phyloP scores from a whole-genome alignment of 2,888 invertebrate genomes.

The Lasioglossum villosulum region DNA sequence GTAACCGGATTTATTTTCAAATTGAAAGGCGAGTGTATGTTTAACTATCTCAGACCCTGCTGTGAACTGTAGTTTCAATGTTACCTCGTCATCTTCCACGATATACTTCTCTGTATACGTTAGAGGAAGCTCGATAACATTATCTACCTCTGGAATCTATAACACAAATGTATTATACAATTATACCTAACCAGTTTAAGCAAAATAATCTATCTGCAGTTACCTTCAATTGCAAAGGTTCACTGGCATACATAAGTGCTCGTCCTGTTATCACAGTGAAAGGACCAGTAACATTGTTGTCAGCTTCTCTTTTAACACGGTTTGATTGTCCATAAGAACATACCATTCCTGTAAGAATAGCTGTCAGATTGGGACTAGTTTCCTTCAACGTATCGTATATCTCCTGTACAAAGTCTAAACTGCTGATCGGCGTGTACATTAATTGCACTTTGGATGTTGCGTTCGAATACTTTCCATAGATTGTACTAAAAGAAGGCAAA shows the following conservation, averaged over 20 bases:
- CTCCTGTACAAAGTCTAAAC: slow-evolving; percentile 73
- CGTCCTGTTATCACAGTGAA: slow-evolving; percentile 48
- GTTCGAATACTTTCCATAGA: slow-evolving; percentile 84
- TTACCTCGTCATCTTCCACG: neutral
- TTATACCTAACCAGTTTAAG: neutral
- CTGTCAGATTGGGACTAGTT: slow-evolving; percentile 72
- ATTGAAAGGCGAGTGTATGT: slow-evolving; percentile 39
- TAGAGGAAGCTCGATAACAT: neutral
- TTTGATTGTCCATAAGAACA: slow-evolving; percentile 76
- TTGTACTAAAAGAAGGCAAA: slow-evolving; percentile 84
- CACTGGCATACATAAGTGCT: slow-evolving; percentile 72
- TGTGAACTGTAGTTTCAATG: slow-evolving; percentile 30
- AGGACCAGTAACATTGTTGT: slow-evolving; percentile 22
- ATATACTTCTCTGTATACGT: accelerated
- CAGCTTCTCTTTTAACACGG: slow-evolving; percentile 73
- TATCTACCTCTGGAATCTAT: slow-evolving; percentile 10
- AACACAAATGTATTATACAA: neutral
- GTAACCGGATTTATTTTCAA: slow-evolving; percentile 65
- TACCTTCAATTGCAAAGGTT: slow-evolving; percentile 65
- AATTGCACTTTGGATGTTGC: slow-evolving; percentile 76
- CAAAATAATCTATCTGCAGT: neutral
- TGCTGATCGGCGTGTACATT: slow-evolving; percentile 64
- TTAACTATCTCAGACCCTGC: neutral
- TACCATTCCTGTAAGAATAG: slow-evolving; percentile 76
- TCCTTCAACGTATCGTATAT: slow-evolving; percentile 81